Conservation (phyloP, 2,113 vertebrate genomes). For the Carollia perspicillata region DNA sequence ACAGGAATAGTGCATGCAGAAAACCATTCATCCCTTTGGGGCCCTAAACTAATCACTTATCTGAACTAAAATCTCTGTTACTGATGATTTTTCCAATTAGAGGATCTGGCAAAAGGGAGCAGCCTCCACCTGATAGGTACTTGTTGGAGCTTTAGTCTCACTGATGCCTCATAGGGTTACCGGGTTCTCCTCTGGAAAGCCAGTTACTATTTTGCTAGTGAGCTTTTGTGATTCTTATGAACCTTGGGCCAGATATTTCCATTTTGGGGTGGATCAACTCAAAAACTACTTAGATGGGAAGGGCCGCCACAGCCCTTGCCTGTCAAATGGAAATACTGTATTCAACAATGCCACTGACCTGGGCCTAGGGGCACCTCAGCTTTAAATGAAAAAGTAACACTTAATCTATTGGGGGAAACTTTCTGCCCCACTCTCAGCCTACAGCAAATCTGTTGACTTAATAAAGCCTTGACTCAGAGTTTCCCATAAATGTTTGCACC, state of each 20-base stretch:
- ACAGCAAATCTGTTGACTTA: not conserved
- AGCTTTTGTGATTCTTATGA: not conserved
- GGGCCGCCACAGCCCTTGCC: not conserved
- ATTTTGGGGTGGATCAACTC: not conserved
- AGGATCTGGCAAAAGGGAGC: not conserved
- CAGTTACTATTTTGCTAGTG: not conserved
- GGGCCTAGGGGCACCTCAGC: not conserved
- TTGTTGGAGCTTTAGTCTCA: not conserved
- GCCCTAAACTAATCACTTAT: not conserved
- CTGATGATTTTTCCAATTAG: not conserved
- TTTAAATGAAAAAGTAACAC: not conserved
- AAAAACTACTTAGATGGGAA: not conserved
- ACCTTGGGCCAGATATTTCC: not conserved
- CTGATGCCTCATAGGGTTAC: not conserved
- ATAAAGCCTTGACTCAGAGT: not conserved
- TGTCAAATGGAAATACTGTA: not conserved
- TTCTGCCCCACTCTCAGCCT: not conserved
- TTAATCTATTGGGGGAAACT: not conserved
- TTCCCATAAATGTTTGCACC: not conserved
- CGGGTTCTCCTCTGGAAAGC: not conserved
- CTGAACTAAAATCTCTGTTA: not conserved
- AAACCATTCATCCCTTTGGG: not conserved
- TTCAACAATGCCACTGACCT: not conserved
- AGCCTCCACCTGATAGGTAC: not conserved
- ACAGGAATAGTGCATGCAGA: not conserved